A percentile compares a stretch with the other conserved stretches of the same genome.
Evolutionary conservation across 2,888 invertebrate species (phyloP).

Genomic region (Agonopterix alstromeriana): DNA sequence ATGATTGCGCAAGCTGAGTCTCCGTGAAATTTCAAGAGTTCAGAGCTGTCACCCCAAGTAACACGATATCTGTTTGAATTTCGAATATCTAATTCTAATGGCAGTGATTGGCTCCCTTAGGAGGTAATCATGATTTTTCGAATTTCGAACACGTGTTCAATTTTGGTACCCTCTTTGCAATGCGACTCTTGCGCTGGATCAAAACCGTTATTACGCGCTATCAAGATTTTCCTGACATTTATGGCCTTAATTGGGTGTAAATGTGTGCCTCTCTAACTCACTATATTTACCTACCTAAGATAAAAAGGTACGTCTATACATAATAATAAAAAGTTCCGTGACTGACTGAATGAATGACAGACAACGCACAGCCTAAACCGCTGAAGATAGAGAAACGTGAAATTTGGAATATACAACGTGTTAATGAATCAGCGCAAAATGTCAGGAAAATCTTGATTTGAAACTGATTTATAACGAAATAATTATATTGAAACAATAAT

Average conservation of each 20-base stretch:
- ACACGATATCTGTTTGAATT: conserved; percentile 64
- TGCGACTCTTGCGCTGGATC: conserved; percentile 34
- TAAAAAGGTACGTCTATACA: too few relatives aligned
- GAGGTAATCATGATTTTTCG: conserved; percentile 72
- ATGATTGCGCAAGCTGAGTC: conserved; percentile 18
- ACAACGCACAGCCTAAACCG: too few relatives aligned
- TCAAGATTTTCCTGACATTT: conserved; percentile 21
- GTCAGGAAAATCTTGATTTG: too few relatives aligned
- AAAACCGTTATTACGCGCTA: conserved; percentile 27
- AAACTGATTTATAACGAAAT: too few relatives aligned
- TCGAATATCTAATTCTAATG: conserved; percentile 73
- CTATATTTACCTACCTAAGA: too few relatives aligned
- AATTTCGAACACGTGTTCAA: conserved; percentile 71
- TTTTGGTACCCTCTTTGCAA: conserved; percentile 61
- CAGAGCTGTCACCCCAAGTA: conserved; percentile 57
- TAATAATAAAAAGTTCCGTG: too few relatives aligned
- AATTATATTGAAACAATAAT: too few relatives aligned
- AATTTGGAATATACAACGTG: too few relatives aligned
- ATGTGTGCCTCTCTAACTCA: too few relatives aligned
- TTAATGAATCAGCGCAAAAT: too few relatives aligned
- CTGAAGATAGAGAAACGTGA: too few relatives aligned
- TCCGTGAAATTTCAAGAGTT: conserved; percentile 28
- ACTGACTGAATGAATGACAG: too few relatives aligned
- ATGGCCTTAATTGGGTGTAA: conserved; percentile 3
- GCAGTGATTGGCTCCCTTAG: conserved; percentile 72